Evolutionary conservation across 2,797 vertebrate species (phyloP), one percentile per base, ranked within the genome.

Genomic region (Crenichthys baileyi): DNA sequence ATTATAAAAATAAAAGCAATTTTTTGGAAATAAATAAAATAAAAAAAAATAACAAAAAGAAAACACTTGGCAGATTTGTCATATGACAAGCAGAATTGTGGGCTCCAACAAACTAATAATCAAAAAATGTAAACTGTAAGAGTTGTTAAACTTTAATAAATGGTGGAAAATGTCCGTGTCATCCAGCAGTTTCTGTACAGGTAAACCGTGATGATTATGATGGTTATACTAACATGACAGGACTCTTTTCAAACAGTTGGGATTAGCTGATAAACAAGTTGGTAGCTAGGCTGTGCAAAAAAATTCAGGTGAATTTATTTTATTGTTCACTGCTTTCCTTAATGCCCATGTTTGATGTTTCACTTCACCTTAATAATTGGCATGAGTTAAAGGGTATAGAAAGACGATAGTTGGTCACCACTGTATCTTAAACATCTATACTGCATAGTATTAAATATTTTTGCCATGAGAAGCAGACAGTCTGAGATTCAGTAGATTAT

Each of bases 361-460:
- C 75, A 65, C 73, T 78, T 80, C 8, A 67, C 44, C 18, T 67
- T 79, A 58, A 73, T 74, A 50, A 41, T 85, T 79, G 67, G n/a
- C n/a, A 53, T 80, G 44, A 88, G 77, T 75, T 83, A 50, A 91
- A 90, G 85, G 89, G 85, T 81, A 53, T 77, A 91, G 82, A 91
- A 84, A 86, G 55, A 88, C 20, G 26, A 77, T 80, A 81, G 83
- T 75, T 16, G 67, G 78, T 75, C 5, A 78, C 87, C 79, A 91
- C 90, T 78, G 90, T 80, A 89, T 81, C 79, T 90, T 83, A 91
- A 70, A 92, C 41, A 76, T 75, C 75, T 81, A 74, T 83, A 82
- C 79, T 94, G 92, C 93, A 94, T 92, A 94, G 91, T 91, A 60
- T 74, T 5, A 68, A 44, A 75, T 73, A 72, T 72, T 86, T 81